These are phyloP conservation scores for Agriopis aurantiaria DNA, from an alignment of 2,888 invertebrate species.

Conservation along the genomic window DNA sequence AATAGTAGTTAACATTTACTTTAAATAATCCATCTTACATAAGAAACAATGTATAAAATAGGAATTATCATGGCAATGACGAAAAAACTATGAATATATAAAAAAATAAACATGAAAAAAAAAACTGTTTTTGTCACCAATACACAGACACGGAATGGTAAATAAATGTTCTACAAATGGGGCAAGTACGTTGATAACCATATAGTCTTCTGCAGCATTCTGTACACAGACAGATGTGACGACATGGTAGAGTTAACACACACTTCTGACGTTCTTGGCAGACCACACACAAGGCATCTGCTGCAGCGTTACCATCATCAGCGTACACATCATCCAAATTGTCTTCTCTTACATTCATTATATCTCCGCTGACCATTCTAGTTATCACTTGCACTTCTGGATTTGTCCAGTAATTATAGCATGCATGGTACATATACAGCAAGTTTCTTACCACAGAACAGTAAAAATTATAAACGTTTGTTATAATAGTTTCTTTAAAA, in stretches of 20 bases:
- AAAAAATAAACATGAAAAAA: background rate
- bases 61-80: background rate
- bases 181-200: constrained; percentile 82
- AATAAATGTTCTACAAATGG: constrained; percentile 84
- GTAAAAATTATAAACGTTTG: constrained; percentile 59
- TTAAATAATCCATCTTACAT: no score
- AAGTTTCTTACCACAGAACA: constrained; percentile 72
- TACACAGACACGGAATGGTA: constrained; percentile 85
- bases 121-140: constrained; percentile 63
- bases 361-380: constrained; percentile 66
- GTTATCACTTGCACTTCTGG: constrained; percentile 74
- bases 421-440: constrained; percentile 69
- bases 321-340: constrained; percentile 59
- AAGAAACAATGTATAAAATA: background rate
- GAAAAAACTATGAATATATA: background rate
- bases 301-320: constrained; percentile 50
- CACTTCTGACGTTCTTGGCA: constrained; percentile 86
- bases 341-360: constrained; percentile 55
- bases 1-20: no score
- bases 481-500: constrained; percentile 65
- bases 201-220: constrained; percentile 82
- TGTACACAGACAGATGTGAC: constrained; percentile 84
- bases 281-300: constrained; percentile 82
- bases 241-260: constrained; percentile 84
- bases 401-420: constrained; percentile 75